Conservation (phyloP, 2,113 vertebrate species). For the Nothocercus julius region DNA sequence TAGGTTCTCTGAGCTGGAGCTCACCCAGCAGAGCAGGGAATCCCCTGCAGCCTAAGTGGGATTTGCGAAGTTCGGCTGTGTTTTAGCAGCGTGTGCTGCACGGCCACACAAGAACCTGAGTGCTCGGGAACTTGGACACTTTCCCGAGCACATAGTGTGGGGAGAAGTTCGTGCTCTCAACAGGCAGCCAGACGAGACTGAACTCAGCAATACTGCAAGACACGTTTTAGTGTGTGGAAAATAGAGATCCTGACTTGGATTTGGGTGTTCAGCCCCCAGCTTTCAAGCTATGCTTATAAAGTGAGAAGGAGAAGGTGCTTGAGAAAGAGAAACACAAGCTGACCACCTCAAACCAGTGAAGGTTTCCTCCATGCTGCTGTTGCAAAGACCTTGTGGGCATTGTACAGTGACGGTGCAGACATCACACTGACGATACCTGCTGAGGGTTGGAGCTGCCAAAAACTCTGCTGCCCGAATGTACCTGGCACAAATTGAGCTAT, state of each 20-base stretch:
- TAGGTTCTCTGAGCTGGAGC: background rate
- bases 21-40: background rate
- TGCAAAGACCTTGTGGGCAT: accelerated
- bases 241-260: background rate
- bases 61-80: accelerated
- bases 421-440: background rate
- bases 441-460: background rate
- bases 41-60: background rate
- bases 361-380: background rate
- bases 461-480: background rate
- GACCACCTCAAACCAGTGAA: background rate
- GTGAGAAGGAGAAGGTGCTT: background rate
- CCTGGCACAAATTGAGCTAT: background rate
- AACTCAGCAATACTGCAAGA: background rate
- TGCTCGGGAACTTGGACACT: background rate
- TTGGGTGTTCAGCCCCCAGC: background rate
- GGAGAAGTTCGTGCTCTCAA: background rate
- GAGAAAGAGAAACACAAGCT: background rate
- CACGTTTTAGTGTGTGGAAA: background rate
- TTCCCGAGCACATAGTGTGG: background rate
- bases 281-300: background rate
- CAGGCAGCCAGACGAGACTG: background rate
- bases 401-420: accelerated
- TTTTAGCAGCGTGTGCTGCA: background rate
- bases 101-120: background rate